Base-by-base conservation (phyloP, 1,140 invertebrate genomes). In the Anastrepha ludens region DNA sequence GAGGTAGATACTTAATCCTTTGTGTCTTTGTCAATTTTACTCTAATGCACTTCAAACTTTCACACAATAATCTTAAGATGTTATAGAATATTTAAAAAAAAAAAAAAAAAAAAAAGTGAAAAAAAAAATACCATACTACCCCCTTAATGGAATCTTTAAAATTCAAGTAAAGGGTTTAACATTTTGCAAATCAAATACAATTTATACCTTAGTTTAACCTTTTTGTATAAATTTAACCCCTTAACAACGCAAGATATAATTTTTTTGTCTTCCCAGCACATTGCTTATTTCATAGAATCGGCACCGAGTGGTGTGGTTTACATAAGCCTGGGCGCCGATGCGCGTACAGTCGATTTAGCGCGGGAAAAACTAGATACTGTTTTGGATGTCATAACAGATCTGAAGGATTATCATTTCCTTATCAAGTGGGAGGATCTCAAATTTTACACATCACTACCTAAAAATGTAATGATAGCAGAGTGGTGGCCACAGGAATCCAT, bases 401-500 rank as follows among this genome's bases (percentile, higher is more conserved):
- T 96, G 0, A 95, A 94, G 11, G 94, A 95, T 81, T 91, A 92
- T 11, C 94, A 94, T 50, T 94, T 96, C 5, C 88, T 97, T 0
- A 95, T 95, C 94, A 97, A 97, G 91, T 97, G 94, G 94, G 96
- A 96, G 90, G 93, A 94, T 95, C 2, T 90, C 91, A 59, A 91
- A 93, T 0, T 91, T 93, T 7, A 93, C 94, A 87, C 93, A 87
- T n/a, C 67, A 89, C 47, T 81, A 81, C 74, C 74, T n/a, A 55
- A 81, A 50, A 81, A 97, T 92, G 93, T 97, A 0, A 94, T 95
- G 89, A 91, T 96, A 9, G 93, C 91, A 47, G 95, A 95, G 74
- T 97, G 96, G 96, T 91, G 96, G 59, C 96, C 96, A 0, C 96
- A 97, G 90, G 95, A 95, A 88, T 96, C 96, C 87, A 94, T 97